A percentile compares a stretch with the other conserved stretches of the same genome.
Conservation (phyloP, 1,140 invertebrate species). For the Drosophila lini region DNA sequence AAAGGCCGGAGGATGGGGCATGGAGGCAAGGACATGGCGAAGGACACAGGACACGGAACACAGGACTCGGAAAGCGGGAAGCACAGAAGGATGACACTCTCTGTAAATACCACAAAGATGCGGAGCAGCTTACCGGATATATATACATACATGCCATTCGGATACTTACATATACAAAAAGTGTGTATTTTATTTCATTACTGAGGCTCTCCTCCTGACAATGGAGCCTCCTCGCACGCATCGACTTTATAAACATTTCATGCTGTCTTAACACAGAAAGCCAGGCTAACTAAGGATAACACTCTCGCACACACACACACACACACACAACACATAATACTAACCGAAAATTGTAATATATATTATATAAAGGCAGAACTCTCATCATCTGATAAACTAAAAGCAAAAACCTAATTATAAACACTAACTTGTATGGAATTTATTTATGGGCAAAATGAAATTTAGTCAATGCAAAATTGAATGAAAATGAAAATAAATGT, state of each 20-base stretch:
- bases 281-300: slow-evolving; percentile 28
- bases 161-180: slow-evolving; percentile 33
- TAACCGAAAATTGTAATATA: slow-evolving; percentile 55
- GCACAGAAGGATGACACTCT: slow-evolving; percentile 49
- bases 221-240: slow-evolving; percentile 36
- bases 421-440: slow-evolving; percentile 49
- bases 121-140: slow-evolving; percentile 21
- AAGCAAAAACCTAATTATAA: slow-evolving; percentile 52
- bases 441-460: slow-evolving; percentile 57
- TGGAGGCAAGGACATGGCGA: slow-evolving; percentile 1
- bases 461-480: slow-evolving; percentile 41
- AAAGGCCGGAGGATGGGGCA: slow-evolving; percentile 5
- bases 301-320: slow-evolving; percentile 6
- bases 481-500: slow-evolving; percentile 1
- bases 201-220: slow-evolving; percentile 30
- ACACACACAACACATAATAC: slow-evolving; percentile 19
- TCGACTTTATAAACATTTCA: slow-evolving; percentile 56
- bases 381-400: slow-evolving; percentile 46
- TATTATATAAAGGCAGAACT: slow-evolving; percentile 33
- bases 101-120: slow-evolving; percentile 68
- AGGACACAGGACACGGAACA: slow-evolving; percentile 1
- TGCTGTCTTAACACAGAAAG: slow-evolving; percentile 43
- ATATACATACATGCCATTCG: slow-evolving; percentile 10
- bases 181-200: slow-evolving; percentile 63
- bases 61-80: background rate